phyloP scores from a whole-genome alignment of 2,888 invertebrate species.

The Lithophane leautieri region DNA sequence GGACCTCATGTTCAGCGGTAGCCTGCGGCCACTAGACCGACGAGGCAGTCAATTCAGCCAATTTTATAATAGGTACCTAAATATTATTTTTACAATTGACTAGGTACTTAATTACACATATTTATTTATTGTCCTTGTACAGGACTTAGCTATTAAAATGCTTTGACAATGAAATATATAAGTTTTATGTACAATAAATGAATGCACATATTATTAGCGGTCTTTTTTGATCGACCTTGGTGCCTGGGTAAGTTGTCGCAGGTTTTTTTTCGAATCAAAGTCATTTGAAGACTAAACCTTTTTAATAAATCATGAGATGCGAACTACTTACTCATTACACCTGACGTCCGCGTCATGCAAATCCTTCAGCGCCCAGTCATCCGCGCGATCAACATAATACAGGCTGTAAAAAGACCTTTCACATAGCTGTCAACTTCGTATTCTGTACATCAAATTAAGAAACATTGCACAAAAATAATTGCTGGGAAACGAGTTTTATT shows the following conservation, averaged over 20 bases:
- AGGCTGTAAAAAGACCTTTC: no score
- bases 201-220: slow-evolving; percentile 35
- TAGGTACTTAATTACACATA: not conserved
- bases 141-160: slow-evolving; percentile 26
- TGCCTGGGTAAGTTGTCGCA: not conserved
- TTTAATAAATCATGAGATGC: not conserved
- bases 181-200: slow-evolving; percentile 16
- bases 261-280: not conserved
- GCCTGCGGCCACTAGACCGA: no score
- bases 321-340: no score
- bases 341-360: no score
- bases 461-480: no score
- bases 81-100: not conserved
- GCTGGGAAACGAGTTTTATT: no score
- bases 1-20: no score
- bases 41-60: no score
- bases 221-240: slow-evolving; percentile 16
- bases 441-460: no score
- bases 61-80: not conserved
- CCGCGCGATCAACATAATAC: no score
- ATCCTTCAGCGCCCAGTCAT: no score
- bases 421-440: no score
- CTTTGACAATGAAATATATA: slow-evolving; percentile 43
- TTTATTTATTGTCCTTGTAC: slow-evolving; percentile 30
- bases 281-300: not conserved